Conservation (phyloP, 2,797 vertebrate species). For the Hippocampus kuda region DNA sequence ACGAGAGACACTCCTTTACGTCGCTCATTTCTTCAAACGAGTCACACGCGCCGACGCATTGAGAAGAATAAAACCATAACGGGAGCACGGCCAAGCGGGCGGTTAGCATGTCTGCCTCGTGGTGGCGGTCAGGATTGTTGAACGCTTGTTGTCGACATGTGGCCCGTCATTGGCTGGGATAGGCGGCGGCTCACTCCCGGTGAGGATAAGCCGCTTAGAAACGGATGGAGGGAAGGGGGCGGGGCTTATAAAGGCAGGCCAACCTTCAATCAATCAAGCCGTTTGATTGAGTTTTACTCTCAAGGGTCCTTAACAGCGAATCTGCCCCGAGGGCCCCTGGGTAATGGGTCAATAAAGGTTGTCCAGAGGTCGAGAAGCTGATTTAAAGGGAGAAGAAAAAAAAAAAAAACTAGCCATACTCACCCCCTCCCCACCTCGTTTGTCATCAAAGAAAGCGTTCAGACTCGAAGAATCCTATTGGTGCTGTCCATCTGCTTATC, state of each 20-base stretch:
- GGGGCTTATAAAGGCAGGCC: background rate
- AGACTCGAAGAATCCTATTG: background rate
- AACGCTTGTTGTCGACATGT: no score
- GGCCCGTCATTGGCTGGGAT: background rate
- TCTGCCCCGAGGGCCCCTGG: background rate
- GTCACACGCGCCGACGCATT: background rate
- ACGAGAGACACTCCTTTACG: background rate
- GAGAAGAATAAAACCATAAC: background rate
- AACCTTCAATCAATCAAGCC: background rate
- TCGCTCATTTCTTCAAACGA: background rate
- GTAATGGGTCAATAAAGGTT: constrained; percentile 1
- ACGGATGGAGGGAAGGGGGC: background rate
- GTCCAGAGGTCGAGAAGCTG: background rate
- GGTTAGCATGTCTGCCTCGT: background rate
- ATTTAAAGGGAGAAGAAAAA: background rate
- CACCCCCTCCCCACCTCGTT: background rate
- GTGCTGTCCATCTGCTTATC: no score
- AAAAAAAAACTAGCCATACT: background rate
- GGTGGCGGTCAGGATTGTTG: background rate
- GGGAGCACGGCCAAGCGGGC: background rate
- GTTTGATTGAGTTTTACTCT: background rate
- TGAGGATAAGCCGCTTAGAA: background rate
- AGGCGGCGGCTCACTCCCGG: background rate
- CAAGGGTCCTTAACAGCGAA: background rate
- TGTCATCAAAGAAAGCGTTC: background rate